phyloP scores from a whole-genome alignment of 2,888 invertebrate genomes.

The Chalcosyrphus nemorum region DNA sequence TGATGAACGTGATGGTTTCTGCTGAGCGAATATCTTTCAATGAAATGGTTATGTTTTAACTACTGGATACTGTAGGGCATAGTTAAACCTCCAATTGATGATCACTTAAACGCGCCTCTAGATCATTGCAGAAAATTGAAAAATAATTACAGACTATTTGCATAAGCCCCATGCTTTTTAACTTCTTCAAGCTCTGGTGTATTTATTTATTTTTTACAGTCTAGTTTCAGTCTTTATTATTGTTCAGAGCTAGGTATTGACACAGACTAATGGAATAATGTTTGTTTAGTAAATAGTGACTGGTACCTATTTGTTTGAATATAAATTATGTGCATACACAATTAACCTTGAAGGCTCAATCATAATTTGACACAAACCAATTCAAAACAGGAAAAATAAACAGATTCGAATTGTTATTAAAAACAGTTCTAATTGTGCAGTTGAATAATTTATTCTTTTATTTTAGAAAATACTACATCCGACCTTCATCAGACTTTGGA shows the following conservation, averaged over 20 bases:
- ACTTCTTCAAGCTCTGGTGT: background rate
- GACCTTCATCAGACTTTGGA: no score
- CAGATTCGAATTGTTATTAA: no score
- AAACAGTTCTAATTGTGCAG: no score
- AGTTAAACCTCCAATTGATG: no score
- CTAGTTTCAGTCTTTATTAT: background rate
- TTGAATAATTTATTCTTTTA: no score
- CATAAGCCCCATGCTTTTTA: background rate
- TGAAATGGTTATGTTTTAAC: background rate
- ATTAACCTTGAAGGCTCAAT: background rate
- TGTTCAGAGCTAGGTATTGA: background rate
- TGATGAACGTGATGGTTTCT: conserved; percentile 5
- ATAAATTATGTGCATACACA: background rate
- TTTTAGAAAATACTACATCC: no score
- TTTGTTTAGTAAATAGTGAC: background rate
- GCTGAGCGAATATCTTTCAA: background rate
- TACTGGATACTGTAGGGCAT: no score
- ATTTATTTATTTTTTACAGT: background rate
- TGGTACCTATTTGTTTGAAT: background rate
- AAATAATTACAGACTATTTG: no score
- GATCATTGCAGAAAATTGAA: no score
- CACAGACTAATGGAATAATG: conserved; percentile 17
- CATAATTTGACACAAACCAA: background rate
- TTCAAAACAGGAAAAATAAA: background rate
- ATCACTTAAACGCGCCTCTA: background rate